phyloP scores from a whole-genome alignment of 92 coral and sea anemone genomes.

The Micromussa lordhowensis region DNA sequence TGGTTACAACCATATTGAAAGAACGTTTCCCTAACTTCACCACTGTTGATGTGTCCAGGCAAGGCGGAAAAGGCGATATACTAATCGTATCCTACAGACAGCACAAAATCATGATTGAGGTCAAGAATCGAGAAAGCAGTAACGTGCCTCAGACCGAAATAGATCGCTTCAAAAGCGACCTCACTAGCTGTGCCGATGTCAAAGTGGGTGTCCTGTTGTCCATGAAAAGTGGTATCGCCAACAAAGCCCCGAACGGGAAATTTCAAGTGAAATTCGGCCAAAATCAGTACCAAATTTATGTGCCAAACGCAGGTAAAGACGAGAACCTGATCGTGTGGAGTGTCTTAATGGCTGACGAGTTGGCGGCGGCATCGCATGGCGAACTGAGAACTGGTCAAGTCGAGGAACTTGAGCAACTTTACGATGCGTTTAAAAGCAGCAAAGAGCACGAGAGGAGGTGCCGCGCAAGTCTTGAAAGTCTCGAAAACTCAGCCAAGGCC shows the following conservation, averaged over 20 bases:
- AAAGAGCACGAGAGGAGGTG: conserved; percentile 41
- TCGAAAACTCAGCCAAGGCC: not conserved
- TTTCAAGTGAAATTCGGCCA: conserved; percentile 43
- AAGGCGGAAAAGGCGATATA: conserved; percentile 56
- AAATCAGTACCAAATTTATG: conserved; percentile 61
- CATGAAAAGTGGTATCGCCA: conserved; percentile 53
- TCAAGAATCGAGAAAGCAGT: conserved; percentile 30
- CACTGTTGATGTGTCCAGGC: conserved; percentile 5
- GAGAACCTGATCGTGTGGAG: conserved; percentile 67
- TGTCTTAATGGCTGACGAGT: conserved; percentile 66
- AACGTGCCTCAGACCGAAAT: conserved; percentile 5
- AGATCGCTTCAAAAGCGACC: conserved; percentile 47
- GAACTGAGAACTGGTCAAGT: conserved; percentile 22
- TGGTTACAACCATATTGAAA: not conserved
- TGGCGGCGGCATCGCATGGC: conserved; percentile 44
- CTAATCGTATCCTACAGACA: conserved; percentile 31
- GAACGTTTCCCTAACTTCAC: conserved; percentile 22
- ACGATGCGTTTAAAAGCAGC: conserved; percentile 35
- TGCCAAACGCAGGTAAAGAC: conserved; percentile 55
- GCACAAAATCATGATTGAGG: conserved; percentile 63
- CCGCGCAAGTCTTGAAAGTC: conserved; percentile 16
- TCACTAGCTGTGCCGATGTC: conserved; percentile 2
- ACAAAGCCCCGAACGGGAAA: conserved; percentile 30
- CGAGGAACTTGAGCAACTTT: conserved; percentile 18
- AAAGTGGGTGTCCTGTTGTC: conserved; percentile 73